Percentiles rank a stretch among this genome's conserved stretches.
Conservation (phyloP, 2,113 vertebrate genomes). For the Manacus vitellinus region DNA sequence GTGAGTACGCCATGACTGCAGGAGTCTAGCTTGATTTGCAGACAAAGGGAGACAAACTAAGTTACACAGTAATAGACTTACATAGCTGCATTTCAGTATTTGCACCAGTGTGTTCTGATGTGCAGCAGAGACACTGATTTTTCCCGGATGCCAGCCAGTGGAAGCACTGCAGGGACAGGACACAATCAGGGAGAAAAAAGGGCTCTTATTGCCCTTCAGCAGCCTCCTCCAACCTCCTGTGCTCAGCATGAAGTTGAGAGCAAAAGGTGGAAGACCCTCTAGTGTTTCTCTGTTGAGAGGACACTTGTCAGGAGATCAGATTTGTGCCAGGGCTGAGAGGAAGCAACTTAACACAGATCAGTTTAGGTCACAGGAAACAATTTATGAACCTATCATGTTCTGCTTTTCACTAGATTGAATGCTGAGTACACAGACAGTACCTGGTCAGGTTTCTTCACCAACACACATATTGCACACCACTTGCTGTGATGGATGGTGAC, state of each 20-base stretch:
- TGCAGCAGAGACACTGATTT: neutral
- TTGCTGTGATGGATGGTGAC: constrained; percentile 46
- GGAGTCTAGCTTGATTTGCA: neutral
- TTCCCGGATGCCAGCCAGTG: neutral
- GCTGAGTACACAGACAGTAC: neutral
- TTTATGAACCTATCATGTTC: constrained; percentile 54
- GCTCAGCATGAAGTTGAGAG: constrained; percentile 16
- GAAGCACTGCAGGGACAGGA: neutral
- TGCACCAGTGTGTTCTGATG: neutral
- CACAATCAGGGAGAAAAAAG: neutral
- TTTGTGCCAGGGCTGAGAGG: neutral
- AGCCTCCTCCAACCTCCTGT: neutral
- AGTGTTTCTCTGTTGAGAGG: neutral
- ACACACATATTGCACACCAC: neutral
- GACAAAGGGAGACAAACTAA: neutral
- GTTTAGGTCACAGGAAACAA: constrained; percentile 70
- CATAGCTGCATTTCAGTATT: neutral
- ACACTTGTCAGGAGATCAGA: neutral
- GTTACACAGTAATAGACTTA: neutral
- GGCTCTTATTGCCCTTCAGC: neutral
- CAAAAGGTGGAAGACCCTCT: constrained; percentile 5
- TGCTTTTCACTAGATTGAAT: neutral
- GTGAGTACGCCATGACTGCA: neutral
- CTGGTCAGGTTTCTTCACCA: constrained; percentile 75
- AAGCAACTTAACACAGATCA: constrained; percentile 69